These are phyloP conservation scores for Brachyalestes nurse DNA, from an alignment of 2,797 vertebrate genomes.

Conservation along the genomic window DNA sequence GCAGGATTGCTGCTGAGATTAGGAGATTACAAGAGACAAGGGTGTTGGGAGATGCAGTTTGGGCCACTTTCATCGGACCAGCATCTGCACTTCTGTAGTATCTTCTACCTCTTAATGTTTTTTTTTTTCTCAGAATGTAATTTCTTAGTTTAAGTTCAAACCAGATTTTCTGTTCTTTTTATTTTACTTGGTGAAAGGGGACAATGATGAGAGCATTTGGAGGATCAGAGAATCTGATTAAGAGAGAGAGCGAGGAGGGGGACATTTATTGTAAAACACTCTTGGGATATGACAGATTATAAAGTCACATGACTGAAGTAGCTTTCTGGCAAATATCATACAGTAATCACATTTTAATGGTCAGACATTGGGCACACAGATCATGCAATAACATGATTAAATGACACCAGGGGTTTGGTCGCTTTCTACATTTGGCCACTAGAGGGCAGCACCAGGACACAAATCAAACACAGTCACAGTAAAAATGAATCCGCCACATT, in stretches of 20 bases:
- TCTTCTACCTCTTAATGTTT: neutral
- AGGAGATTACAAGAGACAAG: neutral
- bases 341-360: no score
- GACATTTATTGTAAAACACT: no score
- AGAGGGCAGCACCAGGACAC: conserved; percentile 68
- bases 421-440: conserved; percentile 53
- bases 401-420: neutral
- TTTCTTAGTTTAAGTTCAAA: neutral
- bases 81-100: neutral
- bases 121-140: neutral
- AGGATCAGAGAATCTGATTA: neutral
- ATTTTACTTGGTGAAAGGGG: neutral
- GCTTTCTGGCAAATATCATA: no score
- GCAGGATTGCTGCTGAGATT: neutral
- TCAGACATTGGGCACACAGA: neutral
- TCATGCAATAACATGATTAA: neutral
- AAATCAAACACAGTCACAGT: neutral
- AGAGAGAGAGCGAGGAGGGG: no score
- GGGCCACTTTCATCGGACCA: neutral
- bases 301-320: no score
- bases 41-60: neutral
- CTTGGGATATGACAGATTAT: no score
- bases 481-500: neutral
- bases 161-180: neutral
- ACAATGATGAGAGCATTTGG: neutral